Evolutionary conservation across 1,140 invertebrate species (phyloP).

Genomic region (Drosophila sp.): DNA sequence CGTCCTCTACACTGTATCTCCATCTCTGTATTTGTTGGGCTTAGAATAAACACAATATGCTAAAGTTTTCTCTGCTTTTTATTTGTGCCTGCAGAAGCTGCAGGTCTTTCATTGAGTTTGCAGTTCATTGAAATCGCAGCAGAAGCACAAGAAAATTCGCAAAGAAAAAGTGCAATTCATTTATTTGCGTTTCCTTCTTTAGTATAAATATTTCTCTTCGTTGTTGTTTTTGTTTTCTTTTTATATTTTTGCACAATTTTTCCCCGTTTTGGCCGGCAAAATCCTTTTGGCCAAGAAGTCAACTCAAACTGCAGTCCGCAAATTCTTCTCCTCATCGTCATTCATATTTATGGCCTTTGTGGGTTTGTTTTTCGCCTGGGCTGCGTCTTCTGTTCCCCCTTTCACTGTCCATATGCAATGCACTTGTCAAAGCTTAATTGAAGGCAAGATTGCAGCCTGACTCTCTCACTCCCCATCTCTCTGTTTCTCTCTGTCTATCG

Average conservation of each 20-base stretch:
- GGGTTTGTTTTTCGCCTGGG: slow-evolving; percentile 33
- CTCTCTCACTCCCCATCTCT: slow-evolving; percentile 47
- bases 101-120: slow-evolving; percentile 61
- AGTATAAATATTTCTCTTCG: slow-evolving; percentile 32
- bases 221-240: slow-evolving; percentile 2
- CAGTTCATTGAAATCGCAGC: slow-evolving; percentile 70
- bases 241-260: slow-evolving; percentile 28
- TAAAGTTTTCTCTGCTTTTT: slow-evolving; percentile 64
- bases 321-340: slow-evolving; percentile 43
- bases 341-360: slow-evolving; percentile 79
- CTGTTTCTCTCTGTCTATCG: slow-evolving; percentile 33
- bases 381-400: slow-evolving; percentile 51
- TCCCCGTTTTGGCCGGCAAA: slow-evolving; percentile 53
- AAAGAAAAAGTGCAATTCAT: slow-evolving; percentile 83
- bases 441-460: slow-evolving; percentile 77
- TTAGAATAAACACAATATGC: slow-evolving; percentile 81
- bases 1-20: not conserved
- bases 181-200: slow-evolving; percentile 82
- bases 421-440: slow-evolving; percentile 85
- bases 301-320: slow-evolving; percentile 19
- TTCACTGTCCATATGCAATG: slow-evolving; percentile 63
- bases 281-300: slow-evolving; percentile 64
- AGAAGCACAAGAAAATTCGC: slow-evolving; percentile 65
- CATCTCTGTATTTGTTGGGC: slow-evolving; percentile 54
- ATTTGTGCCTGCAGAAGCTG: slow-evolving; percentile 31